These are phyloP conservation scores for Melitaea cinxia DNA, from an alignment of 1,140 invertebrate genomes.

Conservation along the genomic window DNA sequence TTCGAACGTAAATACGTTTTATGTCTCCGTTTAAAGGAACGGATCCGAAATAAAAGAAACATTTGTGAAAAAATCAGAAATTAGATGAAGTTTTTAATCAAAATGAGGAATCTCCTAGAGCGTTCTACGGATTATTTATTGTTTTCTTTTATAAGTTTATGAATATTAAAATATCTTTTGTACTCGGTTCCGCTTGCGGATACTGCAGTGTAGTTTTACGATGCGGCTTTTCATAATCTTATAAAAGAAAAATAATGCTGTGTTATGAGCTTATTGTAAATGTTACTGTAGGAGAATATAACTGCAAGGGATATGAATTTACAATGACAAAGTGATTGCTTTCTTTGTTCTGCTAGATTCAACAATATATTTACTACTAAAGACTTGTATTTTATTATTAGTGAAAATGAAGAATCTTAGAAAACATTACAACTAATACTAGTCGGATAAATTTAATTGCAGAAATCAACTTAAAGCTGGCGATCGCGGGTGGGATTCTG, in stretches of 20 bases:
- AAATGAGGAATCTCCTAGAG: not conserved
- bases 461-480: no score
- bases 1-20: slow-evolving; percentile 10
- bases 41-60: not conserved
- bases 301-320: no score
- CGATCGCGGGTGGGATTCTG: no score
- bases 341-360: no score
- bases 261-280: not conserved
- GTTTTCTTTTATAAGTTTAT: not conserved
- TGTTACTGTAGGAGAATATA: no score
- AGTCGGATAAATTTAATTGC: no score
- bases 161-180: slow-evolving; percentile 5
- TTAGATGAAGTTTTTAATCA: not conserved
- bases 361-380: no score
- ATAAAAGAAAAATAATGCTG: not conserved
- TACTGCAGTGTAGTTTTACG: not conserved
- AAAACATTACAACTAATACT: no score
- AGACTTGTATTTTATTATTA: no score
- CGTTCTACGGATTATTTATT: not conserved
- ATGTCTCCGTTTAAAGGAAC: slow-evolving; percentile 1
- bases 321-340: no score
- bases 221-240: not conserved
- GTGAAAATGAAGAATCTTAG: no score
- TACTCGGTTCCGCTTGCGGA: not conserved
- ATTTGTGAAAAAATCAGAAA: not conserved